These are phyloP conservation scores for Zosterops lateralis DNA, from an alignment of 2,113 vertebrate species.

Conservation along the genomic window DNA sequence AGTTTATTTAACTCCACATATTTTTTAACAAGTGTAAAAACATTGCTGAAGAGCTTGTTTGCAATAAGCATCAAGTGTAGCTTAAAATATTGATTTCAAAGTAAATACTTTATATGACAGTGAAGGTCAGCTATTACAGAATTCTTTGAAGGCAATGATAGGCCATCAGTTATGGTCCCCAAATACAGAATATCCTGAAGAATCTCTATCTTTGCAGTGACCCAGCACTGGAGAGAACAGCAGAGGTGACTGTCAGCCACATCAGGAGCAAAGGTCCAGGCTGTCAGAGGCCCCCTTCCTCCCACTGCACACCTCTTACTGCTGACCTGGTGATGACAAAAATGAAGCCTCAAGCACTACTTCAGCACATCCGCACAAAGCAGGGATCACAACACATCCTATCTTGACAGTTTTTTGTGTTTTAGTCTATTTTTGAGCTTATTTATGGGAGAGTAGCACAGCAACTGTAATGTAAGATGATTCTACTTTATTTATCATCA, in stretches of 20 bases:
- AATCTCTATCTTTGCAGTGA: neutral
- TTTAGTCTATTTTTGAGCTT: neutral
- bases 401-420: neutral
- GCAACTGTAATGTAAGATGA: neutral
- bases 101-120: neutral
- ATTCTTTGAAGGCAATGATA: neutral
- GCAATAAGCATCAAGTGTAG: neutral
- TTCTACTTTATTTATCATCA: neutral
- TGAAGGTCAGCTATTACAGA: neutral
- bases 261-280: neutral
- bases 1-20: neutral
- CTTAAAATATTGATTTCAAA: neutral
- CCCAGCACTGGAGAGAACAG: neutral
- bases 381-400: neutral
- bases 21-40: neutral
- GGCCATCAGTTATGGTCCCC: neutral
- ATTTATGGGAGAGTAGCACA: neutral
- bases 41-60: neutral
- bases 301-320: neutral
- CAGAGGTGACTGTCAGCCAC: neutral
- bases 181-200: neutral
- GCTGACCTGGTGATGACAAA: neutral
- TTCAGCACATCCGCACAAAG: neutral
- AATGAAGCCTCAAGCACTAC: neutral
- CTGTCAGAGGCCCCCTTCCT: neutral